phyloP scores from a whole-genome alignment of 1,140 invertebrate species.

The Steinernema khuongi region DNA sequence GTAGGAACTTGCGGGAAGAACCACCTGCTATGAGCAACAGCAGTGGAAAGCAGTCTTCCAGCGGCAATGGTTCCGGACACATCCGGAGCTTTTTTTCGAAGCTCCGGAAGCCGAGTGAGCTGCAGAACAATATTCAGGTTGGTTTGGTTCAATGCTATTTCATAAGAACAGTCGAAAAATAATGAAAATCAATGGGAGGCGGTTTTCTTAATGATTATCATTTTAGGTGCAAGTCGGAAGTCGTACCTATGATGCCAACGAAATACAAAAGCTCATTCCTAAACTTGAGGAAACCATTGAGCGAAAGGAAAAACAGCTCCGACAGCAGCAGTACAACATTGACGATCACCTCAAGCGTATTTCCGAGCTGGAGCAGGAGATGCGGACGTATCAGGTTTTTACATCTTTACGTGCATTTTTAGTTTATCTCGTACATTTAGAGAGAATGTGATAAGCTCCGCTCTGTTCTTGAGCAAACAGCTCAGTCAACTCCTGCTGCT shows the following conservation, averaged over 20 bases:
- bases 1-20: not conserved
- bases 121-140: conserved; percentile 17
- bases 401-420: conserved; percentile 6
- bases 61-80: conserved; percentile 24
- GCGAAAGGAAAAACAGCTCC: conserved; percentile 49
- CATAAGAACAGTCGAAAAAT: not conserved
- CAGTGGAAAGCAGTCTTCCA: not conserved
- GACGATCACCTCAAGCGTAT: conserved; percentile 50
- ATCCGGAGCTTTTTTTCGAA: conserved; percentile 42
- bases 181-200: not conserved
- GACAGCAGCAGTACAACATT: conserved; percentile 47
- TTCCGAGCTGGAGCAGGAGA: conserved; percentile 47
- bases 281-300: conserved; percentile 55
- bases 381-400: conserved; percentile 47
- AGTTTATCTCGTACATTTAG: conserved; percentile 45
- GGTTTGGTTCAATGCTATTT: not conserved
- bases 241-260: conserved; percentile 52
- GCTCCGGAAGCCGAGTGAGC: conserved; percentile 37
- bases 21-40: conserved; percentile 19
- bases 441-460: conserved; percentile 59
- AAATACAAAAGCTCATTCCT: conserved; percentile 57
- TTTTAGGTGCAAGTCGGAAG: conserved; percentile 47
- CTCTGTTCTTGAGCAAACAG: conserved; percentile 55
- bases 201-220: not conserved
- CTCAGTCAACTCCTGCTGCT: conserved; percentile 43